Evolutionary conservation across 1,140 invertebrate species (phyloP).

Genomic region (Phthorimaea operculella): DNA sequence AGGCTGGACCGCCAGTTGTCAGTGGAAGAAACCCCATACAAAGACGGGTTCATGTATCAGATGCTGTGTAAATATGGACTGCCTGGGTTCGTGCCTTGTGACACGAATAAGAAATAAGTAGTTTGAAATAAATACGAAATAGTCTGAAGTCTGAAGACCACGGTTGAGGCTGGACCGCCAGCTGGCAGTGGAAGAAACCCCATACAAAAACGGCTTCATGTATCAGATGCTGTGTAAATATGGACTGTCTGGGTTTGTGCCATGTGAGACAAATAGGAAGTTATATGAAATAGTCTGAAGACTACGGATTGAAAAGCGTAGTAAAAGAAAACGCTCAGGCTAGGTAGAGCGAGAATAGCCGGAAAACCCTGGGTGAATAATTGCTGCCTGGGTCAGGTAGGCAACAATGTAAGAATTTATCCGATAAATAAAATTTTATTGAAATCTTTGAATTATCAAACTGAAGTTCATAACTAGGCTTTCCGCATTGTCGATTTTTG

Average conservation of each 20-base stretch:
- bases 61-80: constrained; percentile 15
- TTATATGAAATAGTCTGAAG: too few species aligned
- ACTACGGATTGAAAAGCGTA: too few species aligned
- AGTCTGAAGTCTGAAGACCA: too few species aligned
- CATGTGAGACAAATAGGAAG: not conserved
- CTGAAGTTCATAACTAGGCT: too few species aligned
- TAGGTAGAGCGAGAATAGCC: too few species aligned
- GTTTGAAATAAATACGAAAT: not conserved
- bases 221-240: constrained; percentile 13
- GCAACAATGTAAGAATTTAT: too few species aligned
- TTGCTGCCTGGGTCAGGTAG: too few species aligned
- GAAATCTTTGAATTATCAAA: too few species aligned
- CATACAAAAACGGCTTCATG: constrained; percentile 11
- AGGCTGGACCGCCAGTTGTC: constrained; percentile 8
- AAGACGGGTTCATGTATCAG: constrained; percentile 12
- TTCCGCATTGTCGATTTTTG: too few species aligned
- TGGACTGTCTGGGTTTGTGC: constrained; percentile 16
- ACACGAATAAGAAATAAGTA: not conserved
- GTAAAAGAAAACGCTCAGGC: too few species aligned
- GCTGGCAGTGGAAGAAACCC: constrained; percentile 12
- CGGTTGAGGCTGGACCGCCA: constrained; percentile 13
- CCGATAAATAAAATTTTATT: too few species aligned
- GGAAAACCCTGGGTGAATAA: too few species aligned
- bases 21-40: constrained; percentile 11
- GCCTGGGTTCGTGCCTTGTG: constrained; percentile 17